Base-by-base conservation (phyloP, 2,888 invertebrate genomes). In the Heteromyza rotundicornis region DNA sequence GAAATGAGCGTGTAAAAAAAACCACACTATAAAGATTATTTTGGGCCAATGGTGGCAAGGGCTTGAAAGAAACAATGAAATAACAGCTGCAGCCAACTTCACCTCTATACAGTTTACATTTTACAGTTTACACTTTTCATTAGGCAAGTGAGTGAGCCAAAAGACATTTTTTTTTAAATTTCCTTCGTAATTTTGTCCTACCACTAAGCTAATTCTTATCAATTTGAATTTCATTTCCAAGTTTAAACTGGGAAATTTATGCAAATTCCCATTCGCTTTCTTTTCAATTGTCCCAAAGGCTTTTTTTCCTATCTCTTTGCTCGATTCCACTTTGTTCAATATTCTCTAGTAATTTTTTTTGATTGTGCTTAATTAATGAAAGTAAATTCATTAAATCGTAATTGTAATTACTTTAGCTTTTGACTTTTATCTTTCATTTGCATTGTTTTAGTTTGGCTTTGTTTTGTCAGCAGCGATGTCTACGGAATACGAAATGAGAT, bases 361-460 rank as follows among this genome's bases (percentile, higher is more conserved):
- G 70, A 67, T 65, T 67, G 56, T 60, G 65, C 70, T 79, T 78
- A 79, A 79, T 79, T 79, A 78, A 79, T 79, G 79, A 77, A 79
- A 75, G 76, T 79, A 74, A 79, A 79, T 79, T 79, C 78, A 79
- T 78, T 78, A 79, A 76, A 76, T 70, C 75, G 76, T n/a, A n/a
- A n/a, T n/a, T 76, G 40, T 47, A 47, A 47, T 47, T 32, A 5
- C 32, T 5, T 40, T 40, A n/a, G 40, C 40, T n/a, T 40, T 40
- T 40, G 40, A n/a, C n/a, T n/a, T n/a, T n/a, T n/a, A n/a, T n/a
- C n/a, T n/a, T n/a, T 40, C 40, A n/a, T 40, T 14, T 40, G 3
- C 16, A n/a, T 40, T 8, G 12, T n/a, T 40, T 40, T n/a, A 40
- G 3, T n/a, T n/a, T 14, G 14, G 12, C 40, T 14, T n/a, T n/a